Percentiles rank a stretch among this genome's conserved stretches.
Evolutionary conservation across 2,888 invertebrate species (phyloP).

Genomic region (Acrobasis repandana): DNA sequence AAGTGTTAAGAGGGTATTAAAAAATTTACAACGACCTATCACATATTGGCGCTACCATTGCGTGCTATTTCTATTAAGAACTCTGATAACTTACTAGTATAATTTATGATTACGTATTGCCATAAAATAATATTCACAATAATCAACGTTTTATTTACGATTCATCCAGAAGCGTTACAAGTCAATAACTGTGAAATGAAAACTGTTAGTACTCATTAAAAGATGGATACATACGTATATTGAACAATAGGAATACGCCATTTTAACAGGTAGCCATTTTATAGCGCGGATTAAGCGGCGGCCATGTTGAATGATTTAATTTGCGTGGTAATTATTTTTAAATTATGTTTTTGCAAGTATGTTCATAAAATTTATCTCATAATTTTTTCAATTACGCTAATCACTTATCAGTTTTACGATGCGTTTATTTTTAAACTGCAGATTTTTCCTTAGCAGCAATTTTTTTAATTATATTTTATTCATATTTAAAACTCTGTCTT

Average conservation of each 20-base stretch:
- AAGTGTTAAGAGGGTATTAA: neutral
- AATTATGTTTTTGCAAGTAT: neutral
- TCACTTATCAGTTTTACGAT: neutral
- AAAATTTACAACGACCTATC: slow-evolving; percentile 5
- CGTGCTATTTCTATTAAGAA: slow-evolving; percentile 8
- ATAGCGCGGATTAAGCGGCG: slow-evolving; percentile 6
- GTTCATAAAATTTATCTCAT: neutral
- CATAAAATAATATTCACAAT: slow-evolving; percentile 19
- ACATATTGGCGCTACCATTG: slow-evolving; percentile 3
- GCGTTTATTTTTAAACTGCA: too few relatives aligned
- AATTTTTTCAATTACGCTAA: neutral
- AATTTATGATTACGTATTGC: slow-evolving; percentile 9
- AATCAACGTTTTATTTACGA: slow-evolving; percentile 23
- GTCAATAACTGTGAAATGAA: slow-evolving; percentile 59
- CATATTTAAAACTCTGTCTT: too few relatives aligned
- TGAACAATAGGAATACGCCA: slow-evolving; percentile 25
- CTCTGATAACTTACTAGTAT: slow-evolving; percentile 10
- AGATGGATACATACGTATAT: slow-evolving; percentile 36
- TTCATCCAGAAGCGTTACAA: slow-evolving; percentile 34
- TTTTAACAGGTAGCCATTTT: slow-evolving; percentile 22
- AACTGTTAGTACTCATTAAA: slow-evolving; percentile 48
- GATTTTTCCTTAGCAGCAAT: too few relatives aligned
- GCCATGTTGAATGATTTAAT: slow-evolving; percentile 18
- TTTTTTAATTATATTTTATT: too few relatives aligned
- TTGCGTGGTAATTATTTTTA: slow-evolving; percentile 9